These are phyloP conservation scores for Coregonus sp. DNA, from an alignment of 2,797 vertebrate species.

Conservation along the genomic window DNA sequence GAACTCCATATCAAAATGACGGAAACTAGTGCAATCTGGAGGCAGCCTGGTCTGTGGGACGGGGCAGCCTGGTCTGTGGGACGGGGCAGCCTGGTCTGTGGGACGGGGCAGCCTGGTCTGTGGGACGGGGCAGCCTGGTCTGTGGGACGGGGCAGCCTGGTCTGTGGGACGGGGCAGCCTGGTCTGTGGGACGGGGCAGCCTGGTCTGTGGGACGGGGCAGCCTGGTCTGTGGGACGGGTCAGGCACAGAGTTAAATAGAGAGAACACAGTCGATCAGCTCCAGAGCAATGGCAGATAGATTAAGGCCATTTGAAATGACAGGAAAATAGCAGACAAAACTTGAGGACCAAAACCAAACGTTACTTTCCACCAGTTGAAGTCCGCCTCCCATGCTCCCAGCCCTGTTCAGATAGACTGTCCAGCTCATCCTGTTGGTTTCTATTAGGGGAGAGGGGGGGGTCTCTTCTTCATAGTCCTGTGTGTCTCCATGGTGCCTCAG, in stretches of 20 bases:
- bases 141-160: constrained; percentile 64
- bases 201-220: constrained; percentile 72
- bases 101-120: constrained; percentile 42
- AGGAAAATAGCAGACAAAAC: constrained; percentile 80
- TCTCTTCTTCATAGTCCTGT: too few relatives aligned
- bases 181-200: constrained; percentile 75
- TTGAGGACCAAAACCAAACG: constrained; percentile 81
- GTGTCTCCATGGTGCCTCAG: constrained; percentile 38
- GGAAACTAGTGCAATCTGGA: constrained; percentile 98
- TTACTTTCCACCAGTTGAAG: constrained; percentile 37
- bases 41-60: constrained; percentile 84
- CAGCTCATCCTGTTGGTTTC: too few relatives aligned
- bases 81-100: constrained; percentile 57
- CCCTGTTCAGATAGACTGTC: neutral
- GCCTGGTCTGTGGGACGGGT: constrained; percentile 80
- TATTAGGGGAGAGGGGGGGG: too few relatives aligned
- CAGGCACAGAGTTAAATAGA: constrained; percentile 89
- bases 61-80: too few relatives aligned
- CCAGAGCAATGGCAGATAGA: constrained; percentile 93
- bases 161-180: constrained; percentile 81
- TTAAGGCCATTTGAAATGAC: constrained; percentile 96
- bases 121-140: constrained; percentile 86
- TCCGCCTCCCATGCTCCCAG: neutral
- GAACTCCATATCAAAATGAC: constrained; percentile 84
- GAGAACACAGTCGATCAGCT: constrained; percentile 80